phyloP scores from a whole-genome alignment of 35 echinoderm and acorn worm species.

The Diadema setosum region DNA sequence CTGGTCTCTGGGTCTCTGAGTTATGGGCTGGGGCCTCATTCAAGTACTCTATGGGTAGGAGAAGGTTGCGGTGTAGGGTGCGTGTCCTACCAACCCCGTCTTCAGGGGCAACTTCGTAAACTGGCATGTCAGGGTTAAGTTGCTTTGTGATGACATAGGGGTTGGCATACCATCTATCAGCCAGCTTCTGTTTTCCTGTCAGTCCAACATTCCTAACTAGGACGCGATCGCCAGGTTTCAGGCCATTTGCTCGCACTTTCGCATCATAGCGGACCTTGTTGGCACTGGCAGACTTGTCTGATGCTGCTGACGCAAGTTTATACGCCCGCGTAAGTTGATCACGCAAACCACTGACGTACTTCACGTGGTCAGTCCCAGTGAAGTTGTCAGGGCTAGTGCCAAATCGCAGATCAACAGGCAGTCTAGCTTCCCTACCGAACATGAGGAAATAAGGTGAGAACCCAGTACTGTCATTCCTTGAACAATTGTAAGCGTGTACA shows the following conservation, averaged over 20 bases:
- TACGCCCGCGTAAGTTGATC: neutral
- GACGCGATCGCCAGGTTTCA: slow-evolving; percentile 61
- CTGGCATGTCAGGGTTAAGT: slow-evolving; percentile 12
- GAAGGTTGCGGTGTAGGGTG: slow-evolving; percentile 52
- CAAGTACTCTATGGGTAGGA: slow-evolving; percentile 5
- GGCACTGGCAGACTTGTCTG: neutral
- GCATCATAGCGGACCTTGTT: slow-evolving; percentile 51
- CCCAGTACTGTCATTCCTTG: slow-evolving; percentile 42
- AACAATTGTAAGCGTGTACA: slow-evolving; percentile 77
- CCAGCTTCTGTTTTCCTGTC: slow-evolving; percentile 70
- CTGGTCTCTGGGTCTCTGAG: neutral
- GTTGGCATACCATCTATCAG: slow-evolving; percentile 48
- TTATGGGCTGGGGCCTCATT: neutral
- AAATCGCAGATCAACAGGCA: slow-evolving; percentile 49
- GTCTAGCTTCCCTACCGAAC: slow-evolving; percentile 42
- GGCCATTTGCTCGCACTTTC: neutral
- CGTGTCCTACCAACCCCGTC: neutral
- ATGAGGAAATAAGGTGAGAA: slow-evolving; percentile 61
- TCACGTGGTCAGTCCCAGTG: neutral
- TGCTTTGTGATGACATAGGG: slow-evolving; percentile 5
- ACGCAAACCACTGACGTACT: neutral
- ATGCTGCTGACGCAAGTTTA: neutral
- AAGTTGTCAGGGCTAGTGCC: slow-evolving; percentile 31
- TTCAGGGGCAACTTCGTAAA: slow-evolving; percentile 67
- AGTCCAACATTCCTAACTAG: slow-evolving; percentile 66